These are phyloP conservation scores for Drosophila longiperda DNA, from an alignment of 2,888 invertebrate genomes.

Conservation along the genomic window DNA sequence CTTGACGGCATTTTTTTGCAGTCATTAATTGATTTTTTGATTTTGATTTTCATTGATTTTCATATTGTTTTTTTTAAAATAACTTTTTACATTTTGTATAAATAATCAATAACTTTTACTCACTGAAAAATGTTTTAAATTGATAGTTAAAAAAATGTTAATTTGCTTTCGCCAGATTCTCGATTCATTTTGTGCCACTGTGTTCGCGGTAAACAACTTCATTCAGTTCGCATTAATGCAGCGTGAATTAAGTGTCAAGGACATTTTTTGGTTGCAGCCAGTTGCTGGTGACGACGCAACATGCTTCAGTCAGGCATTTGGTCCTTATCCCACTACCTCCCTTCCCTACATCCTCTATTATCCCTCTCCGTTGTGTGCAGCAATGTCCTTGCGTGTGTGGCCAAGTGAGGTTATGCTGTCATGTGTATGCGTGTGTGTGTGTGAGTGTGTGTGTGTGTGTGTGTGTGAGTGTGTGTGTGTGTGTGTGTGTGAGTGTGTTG, in stretches of 20 bases:
- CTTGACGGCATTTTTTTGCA: background rate
- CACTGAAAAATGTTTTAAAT: background rate
- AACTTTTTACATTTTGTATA: background rate
- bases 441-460: conserved; percentile 23
- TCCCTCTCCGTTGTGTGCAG: background rate
- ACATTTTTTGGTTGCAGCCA: conserved; percentile 76
- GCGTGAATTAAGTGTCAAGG: conserved; percentile 82
- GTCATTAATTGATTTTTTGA: too few species aligned
- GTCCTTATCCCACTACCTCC: conserved; percentile 5
- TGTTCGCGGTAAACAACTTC: conserved; percentile 70
- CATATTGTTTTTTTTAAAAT: background rate
- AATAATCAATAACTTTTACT: background rate
- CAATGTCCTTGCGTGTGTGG: conserved; percentile 49
- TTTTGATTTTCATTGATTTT: background rate
- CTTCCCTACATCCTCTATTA: background rate
- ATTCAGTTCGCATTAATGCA: conserved; percentile 79
- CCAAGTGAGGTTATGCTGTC: conserved; percentile 55
- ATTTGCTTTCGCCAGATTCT: background rate
- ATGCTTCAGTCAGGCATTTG: conserved; percentile 66
- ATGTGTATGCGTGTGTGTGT: conserved; percentile 20
- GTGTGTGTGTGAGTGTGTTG: conserved; percentile 35
- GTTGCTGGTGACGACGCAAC: conserved; percentile 68
- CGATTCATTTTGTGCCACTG: conserved; percentile 45
- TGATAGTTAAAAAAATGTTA: background rate
- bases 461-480: too few species aligned